These are phyloP conservation scores for Rhynchotus rufescens DNA, from an alignment of 2,797 vertebrate genomes.

Conservation along the genomic window DNA sequence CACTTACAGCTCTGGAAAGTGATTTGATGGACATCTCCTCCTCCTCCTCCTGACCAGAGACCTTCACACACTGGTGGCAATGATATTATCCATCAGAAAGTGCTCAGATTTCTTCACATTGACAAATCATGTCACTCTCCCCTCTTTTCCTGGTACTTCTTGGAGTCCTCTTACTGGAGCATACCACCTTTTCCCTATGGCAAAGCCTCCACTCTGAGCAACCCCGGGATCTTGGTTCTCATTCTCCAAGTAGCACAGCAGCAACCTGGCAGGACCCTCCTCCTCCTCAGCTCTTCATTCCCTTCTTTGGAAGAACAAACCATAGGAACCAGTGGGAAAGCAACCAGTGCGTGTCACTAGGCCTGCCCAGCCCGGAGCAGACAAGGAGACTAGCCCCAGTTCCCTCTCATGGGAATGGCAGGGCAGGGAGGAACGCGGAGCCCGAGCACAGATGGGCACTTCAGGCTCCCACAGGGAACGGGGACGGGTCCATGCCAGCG, in stretches of 20 bases:
- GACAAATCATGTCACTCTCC: not conserved
- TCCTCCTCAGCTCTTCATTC: not conserved
- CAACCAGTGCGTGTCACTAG: no score
- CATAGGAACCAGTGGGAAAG: not conserved
- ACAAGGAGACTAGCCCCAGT: not conserved
- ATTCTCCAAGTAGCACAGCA: not conserved
- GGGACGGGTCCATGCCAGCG: not conserved
- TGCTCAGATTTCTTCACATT: not conserved
- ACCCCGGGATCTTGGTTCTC: not conserved
- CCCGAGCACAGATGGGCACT: not conserved
- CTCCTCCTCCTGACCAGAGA: not conserved
- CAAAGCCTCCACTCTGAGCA: not conserved
- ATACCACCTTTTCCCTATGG: not conserved
- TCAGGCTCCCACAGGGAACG: not conserved
- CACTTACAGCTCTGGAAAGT: not conserved
- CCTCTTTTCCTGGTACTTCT: not conserved
- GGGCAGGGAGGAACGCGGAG: rapidly evolving
- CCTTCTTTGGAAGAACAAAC: not conserved
- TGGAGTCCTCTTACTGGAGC: not conserved
- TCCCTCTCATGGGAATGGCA: not conserved
- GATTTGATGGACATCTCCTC: not conserved
- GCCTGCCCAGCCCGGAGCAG: not conserved
- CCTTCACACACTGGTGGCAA: not conserved
- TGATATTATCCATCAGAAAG: not conserved
- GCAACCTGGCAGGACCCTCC: not conserved